Percentiles rank a stretch among this genome's conserved stretches.
phyloP scores from a whole-genome alignment of 2,888 invertebrate genomes.

The Melanargia galathea region DNA sequence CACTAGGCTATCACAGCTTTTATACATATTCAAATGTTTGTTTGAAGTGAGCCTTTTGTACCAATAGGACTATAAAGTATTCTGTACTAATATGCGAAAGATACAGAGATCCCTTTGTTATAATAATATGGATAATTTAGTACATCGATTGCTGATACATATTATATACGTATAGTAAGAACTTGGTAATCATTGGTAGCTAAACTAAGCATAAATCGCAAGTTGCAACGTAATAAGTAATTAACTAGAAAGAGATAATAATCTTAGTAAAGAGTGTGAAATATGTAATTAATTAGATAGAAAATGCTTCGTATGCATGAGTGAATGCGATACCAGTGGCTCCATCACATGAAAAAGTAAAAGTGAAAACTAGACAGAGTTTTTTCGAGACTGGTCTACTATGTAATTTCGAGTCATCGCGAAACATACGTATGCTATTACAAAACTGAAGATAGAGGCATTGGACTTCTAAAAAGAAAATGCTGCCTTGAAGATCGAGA shows the following conservation, averaged over 20 bases:
- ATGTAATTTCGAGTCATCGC: neutral
- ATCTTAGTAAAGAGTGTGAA: slow-evolving; percentile 23
- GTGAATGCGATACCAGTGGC: slow-evolving; percentile 22
- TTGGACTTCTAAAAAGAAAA: neutral
- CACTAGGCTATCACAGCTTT: no score
- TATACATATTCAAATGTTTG: no score
- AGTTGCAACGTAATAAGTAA: slow-evolving; percentile 11
- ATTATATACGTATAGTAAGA: no score
- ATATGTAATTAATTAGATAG: slow-evolving; percentile 31
- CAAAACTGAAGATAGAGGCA: no score
- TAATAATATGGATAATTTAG: no score
- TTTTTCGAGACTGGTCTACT: neutral
- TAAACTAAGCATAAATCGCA: no score
- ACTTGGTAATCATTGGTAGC: no score
- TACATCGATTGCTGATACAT: no score
- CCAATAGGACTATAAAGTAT: no score
- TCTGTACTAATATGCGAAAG: no score
- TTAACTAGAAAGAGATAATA: slow-evolving; percentile 20
- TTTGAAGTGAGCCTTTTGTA: no score
- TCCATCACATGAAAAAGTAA: slow-evolving; percentile 33
- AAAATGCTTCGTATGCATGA: slow-evolving; percentile 32
- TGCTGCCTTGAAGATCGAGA: neutral
- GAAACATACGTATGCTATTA: neutral
- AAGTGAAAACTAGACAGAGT: slow-evolving; percentile 22
- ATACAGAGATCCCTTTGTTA: no score